Conservation (phyloP, 2,113 vertebrate species). For the Sapajus apella region DNA sequence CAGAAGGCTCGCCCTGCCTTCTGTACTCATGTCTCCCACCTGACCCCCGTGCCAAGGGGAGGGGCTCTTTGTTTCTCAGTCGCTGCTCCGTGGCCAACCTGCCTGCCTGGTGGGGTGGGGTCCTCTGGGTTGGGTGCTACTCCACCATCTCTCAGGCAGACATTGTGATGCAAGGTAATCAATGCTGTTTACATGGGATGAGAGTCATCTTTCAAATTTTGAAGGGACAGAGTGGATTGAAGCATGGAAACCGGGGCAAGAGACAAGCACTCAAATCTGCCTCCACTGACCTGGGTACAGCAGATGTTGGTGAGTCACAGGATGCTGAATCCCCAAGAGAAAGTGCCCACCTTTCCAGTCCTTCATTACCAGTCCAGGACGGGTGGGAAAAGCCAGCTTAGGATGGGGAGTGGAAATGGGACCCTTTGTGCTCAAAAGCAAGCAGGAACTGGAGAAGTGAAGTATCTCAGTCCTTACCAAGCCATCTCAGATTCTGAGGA, state of each 20-base stretch:
- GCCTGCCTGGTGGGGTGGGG: not conserved
- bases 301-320: slow-evolving; percentile 92
- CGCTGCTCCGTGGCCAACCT: not conserved
- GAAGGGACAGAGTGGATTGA: slow-evolving; percentile 92
- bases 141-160: not conserved
- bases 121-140: not conserved
- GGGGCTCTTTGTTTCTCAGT: not conserved
- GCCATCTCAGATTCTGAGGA: not conserved
- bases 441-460: not conserved
- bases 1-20: not conserved
- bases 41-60: not conserved
- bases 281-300: slow-evolving; percentile 96
- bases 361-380: not conserved
- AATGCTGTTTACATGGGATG: slow-evolving; percentile 6
- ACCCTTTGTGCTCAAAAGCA: not conserved
- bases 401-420: not conserved
- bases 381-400: not conserved
- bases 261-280: slow-evolving; percentile 96
- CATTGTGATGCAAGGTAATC: not conserved
- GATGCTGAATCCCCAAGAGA: not conserved
- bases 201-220: not conserved
- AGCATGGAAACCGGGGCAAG: slow-evolving; percentile 94
- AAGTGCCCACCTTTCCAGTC: not conserved
- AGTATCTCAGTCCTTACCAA: not conserved
- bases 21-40: not conserved